Evolutionary conservation across 2,888 invertebrate genomes (phyloP), one percentile per base, ranked within the genome.

Genomic region (Synergus gifuensis): DNA sequence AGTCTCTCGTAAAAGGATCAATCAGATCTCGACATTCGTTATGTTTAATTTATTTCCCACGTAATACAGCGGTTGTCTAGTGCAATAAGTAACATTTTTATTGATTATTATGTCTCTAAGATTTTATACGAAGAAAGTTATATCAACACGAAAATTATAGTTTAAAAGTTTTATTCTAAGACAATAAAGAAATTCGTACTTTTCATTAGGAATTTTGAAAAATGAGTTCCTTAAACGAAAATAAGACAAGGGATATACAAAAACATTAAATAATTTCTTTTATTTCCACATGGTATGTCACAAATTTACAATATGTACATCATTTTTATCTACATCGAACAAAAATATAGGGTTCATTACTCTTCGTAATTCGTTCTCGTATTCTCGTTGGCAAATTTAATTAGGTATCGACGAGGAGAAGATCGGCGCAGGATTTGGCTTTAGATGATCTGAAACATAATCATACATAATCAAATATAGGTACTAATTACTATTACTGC

Each of bases 381-480:
- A 7, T 44, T 42, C 67, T 64, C 11, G 49, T 54, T 73, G 36
- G 2, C 18, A 49, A 12, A 54, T 54, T 73, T 36, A 73, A 73
- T 94, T 91, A 94, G 87, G 94, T 93, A 84, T 94, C 94, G 86
- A 94, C 93, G 85, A 95, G 94, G 62, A 95, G 93, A 86, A 96
- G 94, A 92, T 95, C 95, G 90, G 95, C 95, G 92, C 96, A 96
- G 82, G 96, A 96, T 92, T 95, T 95, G 63, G 96, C 95, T 93
- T 95, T 96, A 91, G 94, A 93, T 83, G 94, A 93, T 91, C 96
- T 96, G 94, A 85, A 95, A 95, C 87, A 86, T 80, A 86, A 49
- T 46, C 22, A 46, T 36, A 5, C 36, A 36, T 36, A 36, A 36
- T 36, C 4, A 36, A 36, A 36, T 7, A 36, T 60, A 60, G 60